Base-by-base conservation (phyloP, 1,140 invertebrate genomes). In the Plodia interpunctella region DNA sequence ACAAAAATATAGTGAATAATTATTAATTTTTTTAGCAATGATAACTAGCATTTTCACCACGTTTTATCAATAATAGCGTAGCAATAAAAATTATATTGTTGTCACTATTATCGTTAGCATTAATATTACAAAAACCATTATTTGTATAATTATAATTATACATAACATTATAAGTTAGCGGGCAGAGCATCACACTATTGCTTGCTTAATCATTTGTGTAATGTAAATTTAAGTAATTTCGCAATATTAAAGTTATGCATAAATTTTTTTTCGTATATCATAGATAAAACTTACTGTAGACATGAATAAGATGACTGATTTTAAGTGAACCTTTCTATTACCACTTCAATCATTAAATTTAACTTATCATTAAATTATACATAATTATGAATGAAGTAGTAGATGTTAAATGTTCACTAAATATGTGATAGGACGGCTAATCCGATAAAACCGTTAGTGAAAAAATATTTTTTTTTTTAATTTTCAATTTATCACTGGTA, bases 301-400 rank as follows among this genome's bases (percentile, higher is more conserved):
- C n/a, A n/a, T n/a, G n/a, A 35, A 10, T 35, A 35, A 5, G 2
- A 2, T 35, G 8, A 1, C 13, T 5, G 32, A 51, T 51, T 19
- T 20, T 51, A 20, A 9, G 4, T 2, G 4, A 51, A 51, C 6
- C 9, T 2, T 3, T 11, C 15, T 20, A 57, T 50, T 30, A 58
- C 32, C 55, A 62, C 60, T 79, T 70, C 58, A 49, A 65, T 71
- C 80, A 83, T 78, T 63, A 83, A 60, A 82, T 84, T 83, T 78
- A 83, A 80, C 74, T 67, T 10, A 44, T 20, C 52, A 83, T 83
- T 84, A 83, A 83, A 82, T 83, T 83, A 74, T 86, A 54, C 55
- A 83, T 86, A 55, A 65, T 54, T 76, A 85, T 78, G 82, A 73
- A 67, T 56, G 72, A 77, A 80, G 78, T 63, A 63, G 60, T 54